Evolutionary conservation across 2,113 vertebrate genomes (phyloP).

Genomic region (Catharus fuscescens): DNA sequence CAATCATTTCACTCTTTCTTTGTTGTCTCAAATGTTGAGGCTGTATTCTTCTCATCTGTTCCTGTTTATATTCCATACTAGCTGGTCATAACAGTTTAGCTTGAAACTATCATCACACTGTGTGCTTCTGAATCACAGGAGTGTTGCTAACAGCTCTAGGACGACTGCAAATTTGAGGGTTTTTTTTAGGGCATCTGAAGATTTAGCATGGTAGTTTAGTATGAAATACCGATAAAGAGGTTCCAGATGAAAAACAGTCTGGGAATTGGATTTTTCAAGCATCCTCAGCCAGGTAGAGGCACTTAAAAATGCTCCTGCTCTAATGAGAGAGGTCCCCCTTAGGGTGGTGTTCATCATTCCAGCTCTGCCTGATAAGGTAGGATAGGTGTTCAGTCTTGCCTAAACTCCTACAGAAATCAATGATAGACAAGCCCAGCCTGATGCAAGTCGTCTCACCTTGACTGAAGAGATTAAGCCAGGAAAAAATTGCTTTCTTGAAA

Average conservation of each 20-base stretch:
- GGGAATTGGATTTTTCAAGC: neutral
- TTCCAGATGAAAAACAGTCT: neutral
- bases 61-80: conserved; percentile 53
- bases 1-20: conserved; percentile 69
- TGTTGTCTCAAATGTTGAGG: conserved; percentile 67
- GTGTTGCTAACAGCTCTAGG: neutral
- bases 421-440: neutral
- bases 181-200: neutral
- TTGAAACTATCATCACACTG: neutral
- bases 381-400: neutral
- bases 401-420: neutral
- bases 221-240: conserved; percentile 15
- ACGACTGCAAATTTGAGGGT: neutral
- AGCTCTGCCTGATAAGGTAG: neutral
- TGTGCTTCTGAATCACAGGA: neutral
- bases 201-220: neutral
- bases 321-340: neutral
- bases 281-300: neutral
- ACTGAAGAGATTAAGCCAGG: neutral
- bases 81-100: conserved; percentile 44
- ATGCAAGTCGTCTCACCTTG: neutral
- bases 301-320: neutral
- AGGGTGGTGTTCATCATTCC: neutral
- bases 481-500: neutral
- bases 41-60: conserved; percentile 61